These are phyloP conservation scores for Dolichoris vasculosae DNA, from an alignment of 1,140 invertebrate species.

Conservation along the genomic window DNA sequence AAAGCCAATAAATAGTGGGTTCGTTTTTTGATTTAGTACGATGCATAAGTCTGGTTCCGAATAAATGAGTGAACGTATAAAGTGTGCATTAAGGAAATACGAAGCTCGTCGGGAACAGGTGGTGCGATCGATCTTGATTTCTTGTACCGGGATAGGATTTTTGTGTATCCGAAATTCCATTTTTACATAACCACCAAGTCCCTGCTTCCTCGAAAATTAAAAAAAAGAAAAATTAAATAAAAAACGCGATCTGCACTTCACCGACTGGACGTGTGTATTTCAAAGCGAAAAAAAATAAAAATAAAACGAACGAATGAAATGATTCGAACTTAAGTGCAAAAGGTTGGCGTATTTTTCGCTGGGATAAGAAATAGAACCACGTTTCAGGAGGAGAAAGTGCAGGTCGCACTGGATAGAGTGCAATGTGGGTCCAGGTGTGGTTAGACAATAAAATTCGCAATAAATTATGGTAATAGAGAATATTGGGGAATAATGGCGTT, in stretches of 20 bases:
- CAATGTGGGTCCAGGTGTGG: slow-evolving; percentile 47
- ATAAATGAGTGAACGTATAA: neutral
- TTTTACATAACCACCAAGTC: slow-evolving; percentile 32
- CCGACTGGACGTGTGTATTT: neutral
- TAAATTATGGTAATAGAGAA: slow-evolving; percentile 61
- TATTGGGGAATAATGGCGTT: slow-evolving; percentile 60
- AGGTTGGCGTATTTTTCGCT: neutral
- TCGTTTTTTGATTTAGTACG: slow-evolving; percentile 32
- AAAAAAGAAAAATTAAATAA: slow-evolving; percentile 38
- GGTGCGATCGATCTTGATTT: neutral
- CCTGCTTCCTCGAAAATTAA: slow-evolving; percentile 3
- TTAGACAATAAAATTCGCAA: slow-evolving; percentile 42
- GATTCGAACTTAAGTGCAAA: neutral
- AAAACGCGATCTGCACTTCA: slow-evolving; percentile 47
- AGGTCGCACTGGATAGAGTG: slow-evolving; percentile 43
- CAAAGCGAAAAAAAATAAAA: neutral
- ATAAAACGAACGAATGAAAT: neutral
- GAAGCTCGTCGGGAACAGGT: neutral
- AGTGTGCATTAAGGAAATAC: neutral
- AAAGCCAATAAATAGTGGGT: slow-evolving; percentile 7
- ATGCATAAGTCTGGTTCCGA: neutral
- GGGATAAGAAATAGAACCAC: slow-evolving; percentile 21
- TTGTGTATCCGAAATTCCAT: neutral
- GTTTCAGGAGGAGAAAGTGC: slow-evolving; percentile 44
- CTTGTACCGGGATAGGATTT: slow-evolving; percentile 9